phyloP scores from a whole-genome alignment of 2,888 invertebrate species.

The Cataglyphis albicans region DNA sequence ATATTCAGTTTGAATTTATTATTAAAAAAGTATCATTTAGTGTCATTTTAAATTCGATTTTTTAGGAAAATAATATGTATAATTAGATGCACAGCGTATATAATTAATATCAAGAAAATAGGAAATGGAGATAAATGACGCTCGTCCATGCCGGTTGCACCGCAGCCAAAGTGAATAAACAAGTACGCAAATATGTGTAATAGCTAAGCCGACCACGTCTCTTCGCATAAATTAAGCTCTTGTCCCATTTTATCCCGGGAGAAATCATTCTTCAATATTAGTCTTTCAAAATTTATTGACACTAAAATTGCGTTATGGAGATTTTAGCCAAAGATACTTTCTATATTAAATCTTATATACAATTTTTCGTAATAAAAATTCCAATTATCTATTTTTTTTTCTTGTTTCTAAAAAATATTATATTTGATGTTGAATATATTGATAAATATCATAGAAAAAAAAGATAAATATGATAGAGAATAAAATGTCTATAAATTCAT shows the following conservation, averaged over 20 bases:
- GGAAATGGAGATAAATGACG: conserved; percentile 26
- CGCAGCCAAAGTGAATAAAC: conserved; percentile 26
- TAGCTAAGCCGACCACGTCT: conserved; percentile 8
- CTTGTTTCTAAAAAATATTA: neutral
- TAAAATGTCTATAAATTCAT: neutral
- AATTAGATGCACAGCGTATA: conserved; percentile 1
- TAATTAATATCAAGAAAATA: conserved; percentile 8
- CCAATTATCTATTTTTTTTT: neutral
- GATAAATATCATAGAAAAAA: too few relatives aligned
- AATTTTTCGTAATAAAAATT: neutral
- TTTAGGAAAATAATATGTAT: neutral
- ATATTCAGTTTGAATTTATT: neutral
- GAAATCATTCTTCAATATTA: conserved; percentile 35
- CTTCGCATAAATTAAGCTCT: conserved; percentile 13
- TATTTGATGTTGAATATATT: neutral
- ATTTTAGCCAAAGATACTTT: neutral
- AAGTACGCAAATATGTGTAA: conserved; percentile 13
- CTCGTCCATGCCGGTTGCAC: conserved; percentile 7
- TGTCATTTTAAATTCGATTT: neutral
- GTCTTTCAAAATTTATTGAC: conserved; percentile 2
- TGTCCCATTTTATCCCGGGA: conserved; percentile 11
- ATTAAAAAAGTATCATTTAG: neutral
- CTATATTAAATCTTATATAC: neutral
- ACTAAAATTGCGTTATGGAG: neutral
- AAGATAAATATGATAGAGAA: neutral